These are phyloP conservation scores for Pantherophis guttatus DNA, from an alignment of 2,113 vertebrate genomes.

Conservation along the genomic window DNA sequence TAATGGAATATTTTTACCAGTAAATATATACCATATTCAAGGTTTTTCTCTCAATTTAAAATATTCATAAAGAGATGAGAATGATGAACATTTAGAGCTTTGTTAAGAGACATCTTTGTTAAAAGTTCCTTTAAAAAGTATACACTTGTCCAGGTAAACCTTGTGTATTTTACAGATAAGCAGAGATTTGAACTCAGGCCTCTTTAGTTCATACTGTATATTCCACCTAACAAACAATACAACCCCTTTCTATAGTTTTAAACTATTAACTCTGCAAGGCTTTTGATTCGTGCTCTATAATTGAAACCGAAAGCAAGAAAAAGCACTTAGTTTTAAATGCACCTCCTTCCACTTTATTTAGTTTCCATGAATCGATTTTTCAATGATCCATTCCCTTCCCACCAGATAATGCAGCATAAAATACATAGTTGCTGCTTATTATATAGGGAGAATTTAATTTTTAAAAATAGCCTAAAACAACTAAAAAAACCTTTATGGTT, in stretches of 20 bases:
- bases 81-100: slow-evolving; percentile 10
- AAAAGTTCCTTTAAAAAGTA: not conserved
- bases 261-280: not conserved
- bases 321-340: not conserved
- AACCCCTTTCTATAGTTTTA: not conserved
- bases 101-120: slow-evolving; percentile 17
- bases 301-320: not conserved
- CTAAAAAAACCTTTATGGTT: not conserved
- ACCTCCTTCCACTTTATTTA: not conserved
- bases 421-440: not conserved
- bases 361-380: not conserved
- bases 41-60: slow-evolving; percentile 27
- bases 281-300: not conserved
- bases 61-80: not conserved
- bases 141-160: not conserved
- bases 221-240: not conserved
- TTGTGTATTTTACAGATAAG: not conserved
- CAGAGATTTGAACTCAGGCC: not conserved
- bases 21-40: not conserved
- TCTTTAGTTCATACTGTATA: not conserved
- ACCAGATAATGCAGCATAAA: not conserved
- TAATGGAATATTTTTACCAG: not conserved
- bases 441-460: not conserved
- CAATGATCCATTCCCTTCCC: slow-evolving; percentile 9
- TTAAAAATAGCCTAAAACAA: not conserved